These are phyloP conservation scores for Actinia tenebrosa DNA, from an alignment of 64 coral and sea anemone genomes.

Conservation along the genomic window DNA sequence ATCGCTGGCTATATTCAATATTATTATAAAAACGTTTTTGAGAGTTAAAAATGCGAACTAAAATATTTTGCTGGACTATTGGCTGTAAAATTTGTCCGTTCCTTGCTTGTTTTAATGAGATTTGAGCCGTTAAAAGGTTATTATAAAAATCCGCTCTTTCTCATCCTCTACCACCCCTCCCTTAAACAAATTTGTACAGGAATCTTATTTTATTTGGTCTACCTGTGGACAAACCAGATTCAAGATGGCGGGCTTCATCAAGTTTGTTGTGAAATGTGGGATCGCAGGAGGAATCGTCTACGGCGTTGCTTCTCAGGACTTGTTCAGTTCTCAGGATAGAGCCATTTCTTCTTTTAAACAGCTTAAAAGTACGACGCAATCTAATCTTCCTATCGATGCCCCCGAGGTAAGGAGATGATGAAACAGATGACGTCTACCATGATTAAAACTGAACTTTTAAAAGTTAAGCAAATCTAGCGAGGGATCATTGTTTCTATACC, in stretches of 20 bases:
- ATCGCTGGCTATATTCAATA: neutral
- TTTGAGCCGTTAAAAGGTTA: neutral
- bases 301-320: neutral
- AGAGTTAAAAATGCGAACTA: neutral
- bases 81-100: too few species aligned
- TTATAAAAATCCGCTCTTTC: neutral
- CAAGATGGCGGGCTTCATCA: conserved; percentile 11
- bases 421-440: neutral
- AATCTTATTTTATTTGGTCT: neutral
- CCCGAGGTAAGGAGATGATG: neutral
- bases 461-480: too few species aligned
- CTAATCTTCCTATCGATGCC: neutral
- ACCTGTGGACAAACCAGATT: neutral
- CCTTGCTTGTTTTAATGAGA: too few species aligned
- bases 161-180: neutral
- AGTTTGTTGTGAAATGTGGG: conserved; percentile 15
- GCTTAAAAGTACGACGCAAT: neutral
- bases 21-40: neutral
- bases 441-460: too few species aligned
- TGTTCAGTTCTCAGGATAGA: conserved; percentile 23
- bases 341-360: conserved; percentile 3
- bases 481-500: too few species aligned
- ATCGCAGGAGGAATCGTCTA: conserved; percentile 20
- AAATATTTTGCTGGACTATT: too few species aligned
- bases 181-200: neutral